Evolutionary conservation across 35 echinoderm and acorn worm genomes (phyloP).

Genomic region (Patiria miniata): DNA sequence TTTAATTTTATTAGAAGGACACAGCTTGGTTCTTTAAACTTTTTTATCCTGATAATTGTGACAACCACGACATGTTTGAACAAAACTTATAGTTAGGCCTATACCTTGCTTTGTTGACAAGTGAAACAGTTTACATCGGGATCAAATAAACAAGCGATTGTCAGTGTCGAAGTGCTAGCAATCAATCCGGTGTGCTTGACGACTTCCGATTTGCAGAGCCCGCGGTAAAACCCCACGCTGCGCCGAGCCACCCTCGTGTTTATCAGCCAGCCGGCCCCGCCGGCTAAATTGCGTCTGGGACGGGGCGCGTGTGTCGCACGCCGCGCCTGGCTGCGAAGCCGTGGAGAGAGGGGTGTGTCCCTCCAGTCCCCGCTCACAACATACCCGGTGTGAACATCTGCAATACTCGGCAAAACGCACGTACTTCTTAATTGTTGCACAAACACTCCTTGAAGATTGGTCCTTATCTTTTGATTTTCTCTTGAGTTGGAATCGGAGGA

Average conservation of each 20-base stretch:
- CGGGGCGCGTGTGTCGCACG: background rate
- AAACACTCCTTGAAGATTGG: background rate
- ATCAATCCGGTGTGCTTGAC: background rate
- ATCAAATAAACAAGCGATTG: too few species aligned
- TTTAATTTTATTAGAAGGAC: too few species aligned
- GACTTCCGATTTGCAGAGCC: conserved; percentile 9
- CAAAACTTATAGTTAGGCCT: too few species aligned
- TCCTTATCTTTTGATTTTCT: background rate
- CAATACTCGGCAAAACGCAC: background rate
- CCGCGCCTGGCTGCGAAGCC: background rate
- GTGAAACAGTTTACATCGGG: too few species aligned
- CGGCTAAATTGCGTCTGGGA: conserved; percentile 15
- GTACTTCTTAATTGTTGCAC: conserved; percentile 15
- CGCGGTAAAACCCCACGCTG: conserved; percentile 18
- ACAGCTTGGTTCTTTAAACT: too few species aligned
- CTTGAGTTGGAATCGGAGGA: background rate
- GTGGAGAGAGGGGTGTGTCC: background rate
- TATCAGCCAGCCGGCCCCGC: background rate
- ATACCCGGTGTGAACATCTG: conserved; percentile 1
- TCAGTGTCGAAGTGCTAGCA: too few species aligned
- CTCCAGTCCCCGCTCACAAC: background rate
- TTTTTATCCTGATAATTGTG: too few species aligned
- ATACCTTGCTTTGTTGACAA: too few species aligned
- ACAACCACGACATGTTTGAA: too few species aligned
- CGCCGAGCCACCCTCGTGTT: background rate